Evolutionary conservation across 2,888 invertebrate species (phyloP).

Genomic region (Harpalus rubripes): DNA sequence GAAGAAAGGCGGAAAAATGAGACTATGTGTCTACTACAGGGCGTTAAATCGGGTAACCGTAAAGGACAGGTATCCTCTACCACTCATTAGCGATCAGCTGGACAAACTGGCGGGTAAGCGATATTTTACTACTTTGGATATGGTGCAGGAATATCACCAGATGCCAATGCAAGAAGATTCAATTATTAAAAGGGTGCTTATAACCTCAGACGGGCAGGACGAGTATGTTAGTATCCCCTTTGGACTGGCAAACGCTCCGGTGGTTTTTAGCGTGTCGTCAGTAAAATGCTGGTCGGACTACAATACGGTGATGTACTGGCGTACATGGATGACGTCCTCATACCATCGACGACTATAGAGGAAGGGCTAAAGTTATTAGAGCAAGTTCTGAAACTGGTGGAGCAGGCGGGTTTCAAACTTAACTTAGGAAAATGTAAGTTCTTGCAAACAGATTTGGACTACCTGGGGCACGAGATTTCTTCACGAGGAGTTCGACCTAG

Average conservation of each 20-base stretch:
- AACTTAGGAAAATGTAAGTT: too few relatives aligned
- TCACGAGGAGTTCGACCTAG: too few relatives aligned
- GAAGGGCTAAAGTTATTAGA: neutral
- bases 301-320: too few relatives aligned
- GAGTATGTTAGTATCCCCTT: slow-evolving; percentile 56
- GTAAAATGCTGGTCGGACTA: too few relatives aligned
- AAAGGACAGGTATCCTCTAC: slow-evolving; percentile 72
- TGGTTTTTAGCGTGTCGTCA: too few relatives aligned
- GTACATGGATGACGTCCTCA: slow-evolving; percentile 66
- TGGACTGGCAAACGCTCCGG: too few relatives aligned
- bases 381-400: too few relatives aligned
- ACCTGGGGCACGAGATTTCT: too few relatives aligned
- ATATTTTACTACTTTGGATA: slow-evolving; percentile 71
- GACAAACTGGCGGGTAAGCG: slow-evolving; percentile 69
- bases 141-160: slow-evolving; percentile 73
- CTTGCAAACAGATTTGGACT: too few relatives aligned
- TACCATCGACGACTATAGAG: slow-evolving; percentile 7
- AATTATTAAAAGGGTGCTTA: slow-evolving; percentile 71
- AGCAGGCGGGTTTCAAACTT: too few relatives aligned
- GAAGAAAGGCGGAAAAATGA: slow-evolving; percentile 70
- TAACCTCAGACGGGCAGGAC: slow-evolving; percentile 72
- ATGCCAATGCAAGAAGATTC: slow-evolving; percentile 71
- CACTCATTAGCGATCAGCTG: slow-evolving; percentile 72
- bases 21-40: too few relatives aligned
- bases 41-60: slow-evolving; percentile 71